Evolutionary conservation across 2,888 invertebrate genomes (phyloP).

Genomic region (Drosophila falleni): DNA sequence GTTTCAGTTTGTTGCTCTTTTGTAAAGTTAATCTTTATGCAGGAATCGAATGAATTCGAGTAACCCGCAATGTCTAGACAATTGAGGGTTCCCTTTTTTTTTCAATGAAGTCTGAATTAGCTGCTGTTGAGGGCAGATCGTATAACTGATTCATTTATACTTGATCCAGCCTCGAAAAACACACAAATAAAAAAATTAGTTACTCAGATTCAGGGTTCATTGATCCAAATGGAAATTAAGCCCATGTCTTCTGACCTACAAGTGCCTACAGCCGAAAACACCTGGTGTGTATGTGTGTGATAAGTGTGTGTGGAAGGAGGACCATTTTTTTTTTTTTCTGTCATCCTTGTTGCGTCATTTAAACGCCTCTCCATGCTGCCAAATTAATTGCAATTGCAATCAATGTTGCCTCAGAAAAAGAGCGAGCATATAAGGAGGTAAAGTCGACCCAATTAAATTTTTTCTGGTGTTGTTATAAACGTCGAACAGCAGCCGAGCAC

Average conservation of each 20-base stretch:
- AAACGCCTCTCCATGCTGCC: constrained; percentile 57
- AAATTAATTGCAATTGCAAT: constrained; percentile 67
- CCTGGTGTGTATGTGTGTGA: constrained; percentile 9
- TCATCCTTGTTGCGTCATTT: constrained; percentile 28
- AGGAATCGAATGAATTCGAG: constrained; percentile 44
- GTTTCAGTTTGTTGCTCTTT: constrained; percentile 20
- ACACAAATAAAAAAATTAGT: constrained; percentile 24
- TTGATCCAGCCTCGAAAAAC: constrained; percentile 6
- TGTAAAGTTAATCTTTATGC: not conserved
- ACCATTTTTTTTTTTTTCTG: not conserved
- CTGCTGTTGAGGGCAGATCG: constrained; percentile 28
- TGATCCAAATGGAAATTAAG: constrained; percentile 14
- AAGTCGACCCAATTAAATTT: constrained; percentile 55
- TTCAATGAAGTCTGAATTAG: constrained; percentile 22
- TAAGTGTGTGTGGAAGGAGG: constrained; percentile 8
- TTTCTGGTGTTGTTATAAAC: constrained; percentile 17
- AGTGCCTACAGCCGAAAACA: constrained; percentile 19
- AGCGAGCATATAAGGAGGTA: constrained; percentile 11
- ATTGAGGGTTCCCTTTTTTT: constrained; percentile 1
- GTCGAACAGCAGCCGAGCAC: constrained; percentile 32
- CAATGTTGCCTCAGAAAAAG: constrained; percentile 32
- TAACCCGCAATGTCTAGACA: constrained; percentile 59
- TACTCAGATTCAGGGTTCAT: constrained; percentile 11
- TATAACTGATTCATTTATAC: constrained; percentile 37
- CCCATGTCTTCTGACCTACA: constrained; percentile 1